Base-by-base conservation (phyloP, 2,888 invertebrate genomes). In the Griposia aprilina region DNA sequence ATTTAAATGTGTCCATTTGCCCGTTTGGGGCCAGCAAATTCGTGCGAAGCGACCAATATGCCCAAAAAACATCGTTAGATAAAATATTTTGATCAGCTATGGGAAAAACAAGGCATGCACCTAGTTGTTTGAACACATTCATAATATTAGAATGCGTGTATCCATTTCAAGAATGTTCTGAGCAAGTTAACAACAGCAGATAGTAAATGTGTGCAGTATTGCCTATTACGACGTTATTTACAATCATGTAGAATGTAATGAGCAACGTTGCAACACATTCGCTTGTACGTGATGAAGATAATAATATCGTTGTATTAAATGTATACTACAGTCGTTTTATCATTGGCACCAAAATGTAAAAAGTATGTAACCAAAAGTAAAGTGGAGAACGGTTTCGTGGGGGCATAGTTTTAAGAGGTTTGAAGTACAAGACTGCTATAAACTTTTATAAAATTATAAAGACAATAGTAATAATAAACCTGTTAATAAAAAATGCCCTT, bases 231-330 rank as follows among this genome's bases (percentile, higher is more conserved):
- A 23, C 30, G 84, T 71, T 71, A 66, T 23, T 76, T 60, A 60
- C 68, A 48, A 78, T 82, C 70, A 65, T 74, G 30, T 59, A 36
- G 67, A 79, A 71, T 26, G 55, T 83, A 74, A 79, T 79, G 36
- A 78, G 60, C 66, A 20, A 36, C 59, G 74, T 82, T 71, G 63
- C 59, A 55, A 82, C 59, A 75, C 63, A 73, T 57, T 66, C 36
- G 57, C 55, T 70, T 45, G 73, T 60, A 74, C 71, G 71, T 84
- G 71, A 77, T 50, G 50, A 20, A 71, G 57, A 66, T 45, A 45
- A 45, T 10, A 10, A 10, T 77, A 60, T 77, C 78, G 15, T 73
- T 50, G 45, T 63, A 76, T 52, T 60, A 30, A 15, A 72, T 48
- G 30, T 23, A 30, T 50, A 71, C 57, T 55, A 30, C 59, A 59